Conservation (phyloP, 2,797 vertebrate species). For the Percopsis omiscomaycus region DNA sequence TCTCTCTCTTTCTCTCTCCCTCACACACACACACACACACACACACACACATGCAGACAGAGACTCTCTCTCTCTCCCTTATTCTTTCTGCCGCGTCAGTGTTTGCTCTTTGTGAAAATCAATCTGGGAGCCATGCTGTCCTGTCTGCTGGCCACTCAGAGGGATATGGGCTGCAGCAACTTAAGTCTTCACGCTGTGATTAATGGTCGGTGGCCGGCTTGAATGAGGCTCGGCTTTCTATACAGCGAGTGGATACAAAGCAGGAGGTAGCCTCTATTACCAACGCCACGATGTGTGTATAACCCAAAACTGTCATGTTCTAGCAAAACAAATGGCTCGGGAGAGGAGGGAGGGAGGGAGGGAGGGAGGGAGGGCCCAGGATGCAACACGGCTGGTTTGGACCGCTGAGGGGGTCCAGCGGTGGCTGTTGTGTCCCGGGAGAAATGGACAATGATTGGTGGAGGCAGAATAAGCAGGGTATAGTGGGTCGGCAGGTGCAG, state of each 20-base stretch:
- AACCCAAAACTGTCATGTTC: conserved; percentile 76
- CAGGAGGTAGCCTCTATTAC: conserved; percentile 56
- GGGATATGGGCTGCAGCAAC: conserved; percentile 47
- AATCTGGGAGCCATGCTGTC: conserved; percentile 52
- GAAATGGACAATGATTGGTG: conserved; percentile 62
- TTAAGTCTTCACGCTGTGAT: conserved; percentile 57
- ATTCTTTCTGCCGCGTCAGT: conserved; percentile 27
- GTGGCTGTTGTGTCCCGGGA: conserved; percentile 53
- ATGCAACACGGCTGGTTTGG: conserved; percentile 33
- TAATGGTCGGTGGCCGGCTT: conserved; percentile 59
- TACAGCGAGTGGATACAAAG: conserved; percentile 38
- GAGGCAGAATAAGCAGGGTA: conserved; percentile 46
- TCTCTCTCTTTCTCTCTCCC: conserved; percentile 17
- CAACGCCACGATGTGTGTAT: conserved; percentile 56
- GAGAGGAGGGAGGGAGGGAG: conserved; percentile 34
- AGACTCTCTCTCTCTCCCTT: neutral
- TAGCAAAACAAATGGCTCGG: conserved; percentile 63
- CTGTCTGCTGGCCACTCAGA: conserved; percentile 55
- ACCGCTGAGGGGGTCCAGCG: conserved; percentile 23
- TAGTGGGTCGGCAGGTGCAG: conserved; percentile 62
- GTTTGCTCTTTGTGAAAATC: conserved; percentile 62
- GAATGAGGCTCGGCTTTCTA: conserved; percentile 58
- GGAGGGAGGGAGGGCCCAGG: conserved; percentile 28
- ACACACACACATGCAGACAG: neutral
- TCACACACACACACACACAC: no score